Conservation (phyloP, 2,888 invertebrate genomes). For the Rhagonycha lutea region DNA sequence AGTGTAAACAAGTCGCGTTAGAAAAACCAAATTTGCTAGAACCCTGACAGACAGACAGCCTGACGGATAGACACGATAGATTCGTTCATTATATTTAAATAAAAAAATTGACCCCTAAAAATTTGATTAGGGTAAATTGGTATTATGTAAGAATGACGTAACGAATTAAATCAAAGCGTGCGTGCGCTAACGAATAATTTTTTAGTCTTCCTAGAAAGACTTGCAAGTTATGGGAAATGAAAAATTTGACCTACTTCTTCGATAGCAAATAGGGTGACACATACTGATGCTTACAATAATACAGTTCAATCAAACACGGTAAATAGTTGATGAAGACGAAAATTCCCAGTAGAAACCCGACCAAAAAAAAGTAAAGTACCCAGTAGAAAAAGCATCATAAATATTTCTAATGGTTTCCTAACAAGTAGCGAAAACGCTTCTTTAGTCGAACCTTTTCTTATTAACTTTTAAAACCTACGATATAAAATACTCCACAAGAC, state of each 20-base stretch:
- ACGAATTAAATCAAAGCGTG: not conserved
- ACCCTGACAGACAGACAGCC: not conserved
- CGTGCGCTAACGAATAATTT: not conserved
- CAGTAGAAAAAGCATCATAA: not conserved
- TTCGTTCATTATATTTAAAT: not conserved
- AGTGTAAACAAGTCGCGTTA: too few relatives aligned
- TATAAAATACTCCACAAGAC: not conserved
- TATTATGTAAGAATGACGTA: not conserved
- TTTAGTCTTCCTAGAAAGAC: not conserved
- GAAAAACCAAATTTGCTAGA: too few relatives aligned
- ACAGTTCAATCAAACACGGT: not conserved
- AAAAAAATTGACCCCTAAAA: not conserved
- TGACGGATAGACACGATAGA: not conserved
- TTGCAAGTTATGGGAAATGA: not conserved
- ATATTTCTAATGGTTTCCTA: not conserved
- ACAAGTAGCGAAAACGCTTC: not conserved
- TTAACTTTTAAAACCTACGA: not conserved
- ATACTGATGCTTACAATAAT: not conserved
- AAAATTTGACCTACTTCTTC: not conserved
- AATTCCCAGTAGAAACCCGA: not conserved
- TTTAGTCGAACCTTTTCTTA: not conserved
- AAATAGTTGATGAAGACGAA: not conserved
- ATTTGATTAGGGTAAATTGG: not conserved
- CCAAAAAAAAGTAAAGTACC: not conserved
- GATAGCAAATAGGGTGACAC: not conserved